Base-by-base conservation (phyloP, 2,888 invertebrate species). In the Podabrus alpinus region DNA sequence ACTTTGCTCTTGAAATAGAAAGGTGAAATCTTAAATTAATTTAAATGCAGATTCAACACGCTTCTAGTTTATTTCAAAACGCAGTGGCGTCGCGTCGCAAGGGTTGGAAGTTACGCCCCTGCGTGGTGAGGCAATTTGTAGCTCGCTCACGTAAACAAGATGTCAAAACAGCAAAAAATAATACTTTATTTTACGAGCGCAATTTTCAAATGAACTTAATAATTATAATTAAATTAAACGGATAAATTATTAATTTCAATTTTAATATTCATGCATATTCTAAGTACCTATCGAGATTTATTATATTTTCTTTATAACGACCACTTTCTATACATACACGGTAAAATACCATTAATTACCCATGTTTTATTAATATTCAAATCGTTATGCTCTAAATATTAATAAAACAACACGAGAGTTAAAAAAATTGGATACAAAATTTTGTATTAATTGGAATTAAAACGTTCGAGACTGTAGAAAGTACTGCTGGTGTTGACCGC, bases 351-450 rank as follows among this genome's bases (percentile, higher is more conserved):
- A 64, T 19, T 64, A 64, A 64, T 64, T 64, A 64, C 62, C n/a
- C 9, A 45, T n/a, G 21, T 19, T 64, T 64, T 64, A 64, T 64
- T 64, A 64, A 64, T 64, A 64, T 64, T 64, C 62, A 17, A 64
- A 19, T 19, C 62, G 62, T 64, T 64, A 64, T 64, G 62, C 62
- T 64, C 62, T 64, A 19, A 64, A 64, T 64, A 64, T 64, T 64
- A 64, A 64, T 64, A 64, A 64, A 64, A 64, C 19, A 21, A 64
- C 17, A 64, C 62, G 45, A 45, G 45, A 45, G 45, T 45, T 45
- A n/a, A 45, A 45, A 45, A 45, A 45, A 45, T 45, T 45, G 45
- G 45, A 45, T 45, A 45, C 45, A 45, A 45, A 45, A 45, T 45
- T 45, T 45, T 45, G 45, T 45, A 45, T 45, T 45, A 45, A 45